Evolutionary conservation across 2,888 invertebrate genomes (phyloP).

Genomic region (Epinotia ramella): DNA sequence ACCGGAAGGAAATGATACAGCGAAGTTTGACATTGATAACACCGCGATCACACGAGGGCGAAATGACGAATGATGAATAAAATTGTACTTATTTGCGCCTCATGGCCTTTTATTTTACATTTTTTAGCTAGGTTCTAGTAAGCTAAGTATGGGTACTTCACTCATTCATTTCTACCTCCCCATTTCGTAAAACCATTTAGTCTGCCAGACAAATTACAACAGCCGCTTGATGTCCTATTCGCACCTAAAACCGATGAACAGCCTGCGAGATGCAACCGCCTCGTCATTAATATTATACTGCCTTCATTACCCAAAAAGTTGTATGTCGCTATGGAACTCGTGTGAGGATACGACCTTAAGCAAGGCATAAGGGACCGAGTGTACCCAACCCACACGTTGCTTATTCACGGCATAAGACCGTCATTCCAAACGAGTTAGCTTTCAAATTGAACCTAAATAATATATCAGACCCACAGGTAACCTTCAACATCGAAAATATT

Average conservation of each 20-base stretch:
- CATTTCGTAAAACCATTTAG: not conserved
- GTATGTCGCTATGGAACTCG: not conserved
- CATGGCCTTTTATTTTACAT: too few relatives aligned
- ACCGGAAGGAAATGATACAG: too few relatives aligned
- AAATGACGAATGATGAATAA: too few relatives aligned
- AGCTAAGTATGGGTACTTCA: not conserved
- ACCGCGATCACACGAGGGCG: too few relatives aligned
- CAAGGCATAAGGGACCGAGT: slow-evolving; percentile 54
- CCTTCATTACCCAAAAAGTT: not conserved
- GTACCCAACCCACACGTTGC: slow-evolving; percentile 59
- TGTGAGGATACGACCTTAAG: not conserved
- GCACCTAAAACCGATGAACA: slow-evolving; percentile 4
- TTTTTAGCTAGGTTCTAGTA: not conserved
- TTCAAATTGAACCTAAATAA: slow-evolving; percentile 79
- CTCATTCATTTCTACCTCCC: not conserved
- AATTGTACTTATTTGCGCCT: too few relatives aligned
- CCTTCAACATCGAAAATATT: slow-evolving; percentile 68
- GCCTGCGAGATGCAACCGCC: slow-evolving; percentile 51
- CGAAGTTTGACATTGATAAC: too few relatives aligned
- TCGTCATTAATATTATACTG: slow-evolving; percentile 69
- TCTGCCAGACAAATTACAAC: not conserved
- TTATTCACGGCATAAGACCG: slow-evolving; percentile 73
- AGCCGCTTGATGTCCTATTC: not conserved
- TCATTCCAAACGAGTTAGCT: slow-evolving; percentile 71
- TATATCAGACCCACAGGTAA: slow-evolving; percentile 61